Percentiles rank a stretch among this genome's conserved stretches.
Evolutionary conservation across 2,797 vertebrate species (phyloP).

Genomic region (Sebastes itinus): DNA sequence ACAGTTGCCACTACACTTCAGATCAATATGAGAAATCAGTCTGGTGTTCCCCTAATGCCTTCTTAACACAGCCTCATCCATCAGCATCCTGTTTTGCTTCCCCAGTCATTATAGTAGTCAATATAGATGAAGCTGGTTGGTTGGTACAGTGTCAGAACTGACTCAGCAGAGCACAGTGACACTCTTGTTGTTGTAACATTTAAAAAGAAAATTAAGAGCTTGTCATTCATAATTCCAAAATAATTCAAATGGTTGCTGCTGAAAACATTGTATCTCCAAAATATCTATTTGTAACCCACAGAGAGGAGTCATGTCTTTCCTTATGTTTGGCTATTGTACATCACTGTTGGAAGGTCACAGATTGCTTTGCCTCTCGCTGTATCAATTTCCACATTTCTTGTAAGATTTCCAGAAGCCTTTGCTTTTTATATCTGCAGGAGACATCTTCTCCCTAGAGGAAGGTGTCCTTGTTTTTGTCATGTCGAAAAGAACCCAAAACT

Average conservation of each 20-base stretch:
- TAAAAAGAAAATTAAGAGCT: not conserved
- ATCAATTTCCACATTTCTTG: not conserved
- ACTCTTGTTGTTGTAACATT: not conserved
- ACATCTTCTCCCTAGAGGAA: slow-evolving; percentile 23
- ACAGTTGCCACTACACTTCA: not conserved
- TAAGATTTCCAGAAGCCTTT: slow-evolving; percentile 8
- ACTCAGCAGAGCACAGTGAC: not conserved
- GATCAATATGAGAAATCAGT: not conserved
- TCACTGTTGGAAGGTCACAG: not conserved
- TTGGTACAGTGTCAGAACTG: not conserved
- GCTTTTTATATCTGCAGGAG: slow-evolving; percentile 26
- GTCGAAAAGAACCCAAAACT: not conserved
- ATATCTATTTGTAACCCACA: not conserved
- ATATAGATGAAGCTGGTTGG: not conserved
- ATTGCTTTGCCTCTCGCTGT: not conserved
- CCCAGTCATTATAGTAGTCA: not conserved
- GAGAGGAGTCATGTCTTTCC: not conserved
- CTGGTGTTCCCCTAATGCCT: not conserved
- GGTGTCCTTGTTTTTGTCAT: slow-evolving; percentile 39
- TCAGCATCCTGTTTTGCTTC: not conserved
- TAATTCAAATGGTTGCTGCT: not conserved
- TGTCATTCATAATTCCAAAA: not conserved
- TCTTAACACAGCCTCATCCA: not conserved
- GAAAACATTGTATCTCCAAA: not conserved
- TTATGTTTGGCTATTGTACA: not conserved